Conservation (phyloP, 92 coral and sea anemone genomes). For the Plumapathes pennacea region DNA sequence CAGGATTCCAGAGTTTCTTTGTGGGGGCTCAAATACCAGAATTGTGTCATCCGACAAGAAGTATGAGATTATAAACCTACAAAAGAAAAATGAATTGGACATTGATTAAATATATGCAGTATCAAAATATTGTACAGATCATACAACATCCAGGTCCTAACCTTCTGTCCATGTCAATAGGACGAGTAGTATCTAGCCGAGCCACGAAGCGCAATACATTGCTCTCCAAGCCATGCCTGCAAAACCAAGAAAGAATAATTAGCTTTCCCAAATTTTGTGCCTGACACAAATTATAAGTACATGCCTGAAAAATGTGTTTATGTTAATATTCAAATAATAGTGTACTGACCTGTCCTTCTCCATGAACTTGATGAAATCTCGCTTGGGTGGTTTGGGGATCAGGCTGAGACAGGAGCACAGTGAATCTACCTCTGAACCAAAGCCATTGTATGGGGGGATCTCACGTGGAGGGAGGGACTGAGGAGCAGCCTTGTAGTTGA, state of each 20-base stretch:
- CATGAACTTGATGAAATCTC: conserved; percentile 97
- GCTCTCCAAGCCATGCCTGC: conserved; percentile 92
- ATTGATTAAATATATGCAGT: not conserved
- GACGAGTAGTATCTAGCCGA: conserved; percentile 87
- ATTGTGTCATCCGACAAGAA: conserved; percentile 95
- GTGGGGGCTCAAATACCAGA: conserved; percentile 94
- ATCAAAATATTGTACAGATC: not conserved
- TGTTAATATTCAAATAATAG: not conserved
- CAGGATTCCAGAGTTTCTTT: conserved; percentile 95
- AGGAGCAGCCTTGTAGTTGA: conserved; percentile 78
- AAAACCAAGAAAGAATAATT: not conserved
- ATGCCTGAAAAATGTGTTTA: too few relatives aligned
- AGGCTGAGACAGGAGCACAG: conserved; percentile 90
- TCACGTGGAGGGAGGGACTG: conserved; percentile 62
- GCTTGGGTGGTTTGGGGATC: conserved; percentile 91
- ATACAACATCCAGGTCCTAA: not conserved
- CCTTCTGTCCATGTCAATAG: conserved; percentile 93
- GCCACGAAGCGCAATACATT: conserved; percentile 97
- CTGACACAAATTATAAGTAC: too few relatives aligned
- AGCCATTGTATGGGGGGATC: conserved; percentile 97
- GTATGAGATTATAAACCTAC: conserved; percentile 85
- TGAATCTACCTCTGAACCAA: conserved; percentile 97
- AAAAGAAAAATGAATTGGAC: not conserved
- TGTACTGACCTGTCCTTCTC: conserved; percentile 88
- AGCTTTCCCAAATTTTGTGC: too few relatives aligned